These are phyloP conservation scores for Spodoptera litura DNA, from an alignment of 1,140 invertebrate species.

Conservation along the genomic window DNA sequence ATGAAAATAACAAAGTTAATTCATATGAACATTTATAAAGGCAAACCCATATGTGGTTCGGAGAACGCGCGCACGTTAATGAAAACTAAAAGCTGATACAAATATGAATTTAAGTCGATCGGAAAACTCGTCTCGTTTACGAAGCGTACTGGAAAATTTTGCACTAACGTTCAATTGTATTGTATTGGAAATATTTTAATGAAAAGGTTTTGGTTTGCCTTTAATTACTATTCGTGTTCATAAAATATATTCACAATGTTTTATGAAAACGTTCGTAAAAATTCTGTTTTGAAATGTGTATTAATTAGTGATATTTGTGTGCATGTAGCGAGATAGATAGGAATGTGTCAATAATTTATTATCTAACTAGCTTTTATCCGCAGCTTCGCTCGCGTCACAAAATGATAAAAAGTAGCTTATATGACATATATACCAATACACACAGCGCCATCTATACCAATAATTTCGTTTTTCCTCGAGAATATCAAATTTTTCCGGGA, in stretches of 20 bases:
- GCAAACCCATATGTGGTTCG: conserved; percentile 37
- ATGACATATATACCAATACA: no score
- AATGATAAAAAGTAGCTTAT: no score
- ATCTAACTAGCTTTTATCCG: no score
- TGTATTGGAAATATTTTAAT: conserved; percentile 29
- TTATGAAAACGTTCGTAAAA: background rate
- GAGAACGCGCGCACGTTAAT: conserved; percentile 29
- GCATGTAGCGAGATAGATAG: no score
- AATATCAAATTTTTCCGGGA: no score
- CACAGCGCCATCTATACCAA: no score
- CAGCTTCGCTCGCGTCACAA: no score
- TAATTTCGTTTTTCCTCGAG: no score
- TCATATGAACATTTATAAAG: conserved; percentile 24
- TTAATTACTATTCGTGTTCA: conserved; percentile 13
- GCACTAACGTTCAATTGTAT: conserved; percentile 29
- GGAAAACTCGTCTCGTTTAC: conserved; percentile 39
- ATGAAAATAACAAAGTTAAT: conserved; percentile 36
- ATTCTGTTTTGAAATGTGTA: no score
- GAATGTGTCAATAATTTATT: no score
- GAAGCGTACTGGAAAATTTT: conserved; percentile 36
- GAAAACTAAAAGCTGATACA: conserved; percentile 48
- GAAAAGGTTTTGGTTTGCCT: conserved; percentile 2
- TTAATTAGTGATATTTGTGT: no score
- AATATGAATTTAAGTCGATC: conserved; percentile 47
- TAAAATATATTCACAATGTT: background rate